A percentile compares a stretch with the other conserved stretches of the same genome.
Conservation (phyloP, 2,113 vertebrate species). For the Canis aureus region DNA sequence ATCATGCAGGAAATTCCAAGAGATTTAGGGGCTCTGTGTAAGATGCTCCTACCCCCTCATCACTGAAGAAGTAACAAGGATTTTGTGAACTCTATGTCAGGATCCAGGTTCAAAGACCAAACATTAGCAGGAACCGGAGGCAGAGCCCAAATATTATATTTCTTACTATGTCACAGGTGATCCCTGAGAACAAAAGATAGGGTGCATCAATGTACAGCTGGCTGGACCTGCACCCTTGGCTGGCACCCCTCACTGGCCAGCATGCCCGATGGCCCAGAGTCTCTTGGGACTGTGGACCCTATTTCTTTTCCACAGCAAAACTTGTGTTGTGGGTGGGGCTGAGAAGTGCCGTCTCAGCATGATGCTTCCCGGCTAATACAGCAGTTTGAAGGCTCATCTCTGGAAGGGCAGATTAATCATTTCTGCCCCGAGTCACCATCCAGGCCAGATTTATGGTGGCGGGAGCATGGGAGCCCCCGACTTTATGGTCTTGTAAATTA, state of each 20-base stretch:
- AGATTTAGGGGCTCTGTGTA: background rate
- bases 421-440: conserved; percentile 82
- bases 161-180: background rate
- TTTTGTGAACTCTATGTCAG: background rate
- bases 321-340: conserved; percentile 65
- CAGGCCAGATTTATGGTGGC: conserved; percentile 84
- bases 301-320: conserved; percentile 84
- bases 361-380: conserved; percentile 83
- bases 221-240: background rate
- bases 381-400: conserved; percentile 81
- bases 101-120: background rate
- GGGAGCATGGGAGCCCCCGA: conserved; percentile 83
- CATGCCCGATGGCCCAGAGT: background rate
- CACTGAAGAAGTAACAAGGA: background rate
- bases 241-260: background rate
- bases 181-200: background rate
- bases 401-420: conserved; percentile 88
- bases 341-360: conserved; percentile 86
- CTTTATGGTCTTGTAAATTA: conserved; percentile 92
- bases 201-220: background rate
- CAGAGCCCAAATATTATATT: background rate
- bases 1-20: background rate
- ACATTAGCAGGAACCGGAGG: background rate
- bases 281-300: conserved; percentile 56
- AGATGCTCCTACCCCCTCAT: background rate